Base-by-base conservation (phyloP, 2,888 invertebrate species). In the Plebejus anna region DNA sequence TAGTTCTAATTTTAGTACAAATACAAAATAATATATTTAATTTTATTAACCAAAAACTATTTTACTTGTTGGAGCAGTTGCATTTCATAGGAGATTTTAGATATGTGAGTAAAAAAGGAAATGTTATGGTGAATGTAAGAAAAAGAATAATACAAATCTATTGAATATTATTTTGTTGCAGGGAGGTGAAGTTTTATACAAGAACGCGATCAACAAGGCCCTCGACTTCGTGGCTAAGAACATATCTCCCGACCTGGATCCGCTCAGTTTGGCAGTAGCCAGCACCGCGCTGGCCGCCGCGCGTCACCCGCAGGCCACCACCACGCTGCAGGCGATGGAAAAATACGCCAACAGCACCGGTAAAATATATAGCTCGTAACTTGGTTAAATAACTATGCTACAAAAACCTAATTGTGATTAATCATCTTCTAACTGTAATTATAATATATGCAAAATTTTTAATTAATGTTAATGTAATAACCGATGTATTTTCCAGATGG, bases 281-380 rank as follows among this genome's bases (percentile, higher is more conserved):
- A 95, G 96, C 1, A 97, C 96, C 83, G 97, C 97, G 0, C 90
- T 99, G 0, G 96, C 97, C 77, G 87, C 96, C 75, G 96, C 97
- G 0, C 95, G 96, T 73, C 97, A 97, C 87, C 95, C 96, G 0
- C 95, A 95, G 38, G 96, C 96, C 78, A 94, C 96, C 61, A 92
- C 94, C 16, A 96, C 96, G 2, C 83, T 91, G 57, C 91, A 91
- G 79, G 90, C 94, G 80, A 86, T 95, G 81, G 91, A 95, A 80
- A 85, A 85, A 78, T 87, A 93, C 79, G 90, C 95, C 1, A 94
- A 94, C 78, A 90, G 92, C 22, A 91, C 94, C 76, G 94, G 94
- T 89, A 72, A 75, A 72, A 73, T 3, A 7, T 51, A 51, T 51
- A 51, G 51, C 51, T 51, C 13, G 13, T 13, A 51, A 11, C 11